Base-by-base conservation (phyloP, 2,888 invertebrate genomes). In the Drosophila subquinaria region DNA sequence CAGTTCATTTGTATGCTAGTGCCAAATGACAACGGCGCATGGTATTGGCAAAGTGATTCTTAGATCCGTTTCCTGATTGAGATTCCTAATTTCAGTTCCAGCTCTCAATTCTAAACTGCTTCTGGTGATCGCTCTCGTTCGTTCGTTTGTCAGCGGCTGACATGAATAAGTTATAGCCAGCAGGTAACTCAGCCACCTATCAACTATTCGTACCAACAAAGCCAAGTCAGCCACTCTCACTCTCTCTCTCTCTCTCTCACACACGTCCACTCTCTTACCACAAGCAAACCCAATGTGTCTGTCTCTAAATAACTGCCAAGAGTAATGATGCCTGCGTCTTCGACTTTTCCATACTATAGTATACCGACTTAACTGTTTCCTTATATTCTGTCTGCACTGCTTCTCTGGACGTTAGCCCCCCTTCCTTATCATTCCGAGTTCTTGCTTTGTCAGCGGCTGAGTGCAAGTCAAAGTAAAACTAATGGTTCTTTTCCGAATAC, bases 101-200 rank as follows among this genome's bases (percentile, higher is more conserved):
- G 30, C 55, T 27, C 23, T 56, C 56, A 35, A 40, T 56, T 38
- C 71, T 67, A 64, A 55, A 75, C 59, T 42, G 43, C 57, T 38
- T 69, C 64, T 64, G 59, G 72, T 17, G 8, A 42, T 17, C 15
- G 10, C 40, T 17, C 3, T 42, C 61, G 51, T 17, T 17, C 17
- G 65, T 81, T 81, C 83, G 84, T 86, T 83, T 83, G 79, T 83
- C 84, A 83, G 70, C 72, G 61, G 75, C 69, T 84, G 88, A 79
- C 87, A 87, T 87, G 82, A 87, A 87, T 84, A 84, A 83, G 87
- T 83, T 87, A 87, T 87, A 72, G 76, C 66, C 73, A 61, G 60
- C 57, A 73, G 80, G 65, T 74, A 60, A 43, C 57, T 50, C 61
- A 61, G 42, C 52, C 69, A 69, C 64, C 65, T 70, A 67, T 64